Evolutionary conservation across 1,140 invertebrate genomes (phyloP), one percentile per base, ranked within the genome.

Genomic region (Hydropsyche tenuis): DNA sequence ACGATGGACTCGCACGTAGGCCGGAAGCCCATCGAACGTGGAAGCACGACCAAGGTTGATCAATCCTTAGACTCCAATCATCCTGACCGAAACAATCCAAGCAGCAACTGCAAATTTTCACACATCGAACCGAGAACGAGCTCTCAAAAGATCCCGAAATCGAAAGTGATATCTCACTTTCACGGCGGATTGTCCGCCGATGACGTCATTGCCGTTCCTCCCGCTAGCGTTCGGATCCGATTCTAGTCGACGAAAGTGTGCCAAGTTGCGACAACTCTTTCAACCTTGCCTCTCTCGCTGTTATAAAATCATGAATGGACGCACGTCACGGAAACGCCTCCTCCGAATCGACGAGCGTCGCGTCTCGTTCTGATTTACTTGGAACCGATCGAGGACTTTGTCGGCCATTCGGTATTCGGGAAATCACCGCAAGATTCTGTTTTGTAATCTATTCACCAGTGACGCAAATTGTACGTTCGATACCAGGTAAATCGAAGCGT

Each of bases 41-140:
- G 56, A 25, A 60, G 22, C 56, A 60, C 56, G 56, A 22, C 56
- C 23, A 60, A 60, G 56, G 56, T 23, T 60, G 22, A 60, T 27
- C 23, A 22, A 23, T 14, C 56, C 30, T 37, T 37, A 3, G 9
- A 3, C 30, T 4, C 30, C 30, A 9, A 37, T 37, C 30, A 37
- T 37, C 30, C 9, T 37, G 30, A 9, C 30, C 30, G 30, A 37
- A 9, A 3, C 3, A 37, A 37, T 37, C 30, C 3, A 37, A 3
- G 3, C n/a, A n/a, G n/a, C n/a, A 4, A 37, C 9, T 9, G 30
- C 30, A 37, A 9, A 37, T 37, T 37, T 9, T 48, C 45, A 14
- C 45, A 37, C 3, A 3, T 37, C 30, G 3, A 37, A 9, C 9
- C 30, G 30, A 37, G 7, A 22, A 22, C 22, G 23, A 20, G 16